A percentile compares a stretch with the other conserved stretches of the same genome.
Conservation (phyloP, 30 jellyfish, hydroid and myxozoan species). For the Turritopsis dohrnii region DNA sequence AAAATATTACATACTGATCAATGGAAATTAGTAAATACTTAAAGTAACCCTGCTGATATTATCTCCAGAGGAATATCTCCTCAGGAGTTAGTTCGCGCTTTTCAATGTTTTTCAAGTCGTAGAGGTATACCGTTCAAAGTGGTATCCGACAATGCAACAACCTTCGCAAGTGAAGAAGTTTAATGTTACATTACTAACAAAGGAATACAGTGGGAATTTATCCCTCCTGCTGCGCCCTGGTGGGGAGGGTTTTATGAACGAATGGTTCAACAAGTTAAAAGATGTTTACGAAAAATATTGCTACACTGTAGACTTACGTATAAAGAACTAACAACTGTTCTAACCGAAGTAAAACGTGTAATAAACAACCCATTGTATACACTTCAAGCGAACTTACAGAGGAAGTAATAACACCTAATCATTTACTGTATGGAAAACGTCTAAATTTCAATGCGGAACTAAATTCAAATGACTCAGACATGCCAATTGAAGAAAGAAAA, state of each 20-base stretch:
- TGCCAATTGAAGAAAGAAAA: background rate
- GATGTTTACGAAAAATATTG: conserved; percentile 24
- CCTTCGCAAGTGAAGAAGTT: conserved; percentile 27
- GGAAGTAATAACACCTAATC: conserved; percentile 30
- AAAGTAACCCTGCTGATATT: background rate
- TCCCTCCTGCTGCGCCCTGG: conserved; percentile 45
- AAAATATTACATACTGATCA: too few relatives aligned
- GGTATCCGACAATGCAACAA: conserved; percentile 39
- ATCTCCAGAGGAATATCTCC: background rate
- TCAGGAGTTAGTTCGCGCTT: background rate
- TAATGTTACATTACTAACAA: background rate
- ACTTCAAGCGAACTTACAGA: conserved; percentile 21
- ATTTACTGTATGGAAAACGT: conserved; percentile 19
- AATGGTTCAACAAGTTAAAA: conserved; percentile 29
- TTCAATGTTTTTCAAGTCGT: conserved; percentile 9
- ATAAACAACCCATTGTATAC: conserved; percentile 26
- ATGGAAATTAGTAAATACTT: too few relatives aligned
- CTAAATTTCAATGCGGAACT: background rate
- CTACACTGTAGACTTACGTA: conserved; percentile 19
- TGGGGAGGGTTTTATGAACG: conserved; percentile 50
- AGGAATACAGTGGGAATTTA: conserved; percentile 45
- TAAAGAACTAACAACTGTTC: conserved; percentile 27
- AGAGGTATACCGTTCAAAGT: conserved; percentile 30
- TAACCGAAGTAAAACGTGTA: conserved; percentile 35
- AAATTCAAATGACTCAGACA: background rate